Conservation (phyloP, 2,113 vertebrate genomes). For the Aythya baeri region DNA sequence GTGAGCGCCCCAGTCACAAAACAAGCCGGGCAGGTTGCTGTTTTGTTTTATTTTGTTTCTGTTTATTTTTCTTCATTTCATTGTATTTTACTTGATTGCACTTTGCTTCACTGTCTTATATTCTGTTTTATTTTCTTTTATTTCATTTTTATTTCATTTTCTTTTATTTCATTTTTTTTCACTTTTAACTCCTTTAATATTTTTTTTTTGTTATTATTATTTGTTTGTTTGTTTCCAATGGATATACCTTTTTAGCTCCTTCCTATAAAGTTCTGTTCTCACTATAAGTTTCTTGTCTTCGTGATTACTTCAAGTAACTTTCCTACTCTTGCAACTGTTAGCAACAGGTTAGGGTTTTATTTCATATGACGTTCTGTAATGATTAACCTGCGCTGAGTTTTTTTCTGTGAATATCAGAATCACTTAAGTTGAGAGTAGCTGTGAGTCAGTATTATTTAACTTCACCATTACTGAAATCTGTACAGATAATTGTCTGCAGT, state of each 20-base stretch:
- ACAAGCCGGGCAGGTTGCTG: too few relatives aligned
- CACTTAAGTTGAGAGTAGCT: background rate
- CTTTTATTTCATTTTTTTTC: background rate
- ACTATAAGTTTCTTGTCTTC: background rate
- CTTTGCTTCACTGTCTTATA: too few relatives aligned
- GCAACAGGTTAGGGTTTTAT: background rate
- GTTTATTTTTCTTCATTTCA: too few relatives aligned
- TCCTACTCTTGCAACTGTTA: background rate
- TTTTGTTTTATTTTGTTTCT: too few relatives aligned
- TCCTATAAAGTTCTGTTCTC: too few relatives aligned
- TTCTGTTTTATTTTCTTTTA: background rate
- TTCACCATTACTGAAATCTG: background rate
- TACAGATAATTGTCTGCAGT: background rate
- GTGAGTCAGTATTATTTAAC: background rate
- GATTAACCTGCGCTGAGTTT: background rate
- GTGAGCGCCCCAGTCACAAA: too few relatives aligned
- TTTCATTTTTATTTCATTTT: background rate
- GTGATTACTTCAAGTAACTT: background rate
- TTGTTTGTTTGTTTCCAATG: background rate
- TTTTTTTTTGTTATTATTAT: background rate
- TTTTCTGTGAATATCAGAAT: background rate
- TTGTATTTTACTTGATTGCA: too few relatives aligned
- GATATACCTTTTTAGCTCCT: background rate
- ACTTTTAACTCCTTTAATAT: background rate
- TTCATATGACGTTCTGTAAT: rapidly evolving